phyloP scores from a whole-genome alignment of 2,113 vertebrate species.

The Corydoras sp. region DNA sequence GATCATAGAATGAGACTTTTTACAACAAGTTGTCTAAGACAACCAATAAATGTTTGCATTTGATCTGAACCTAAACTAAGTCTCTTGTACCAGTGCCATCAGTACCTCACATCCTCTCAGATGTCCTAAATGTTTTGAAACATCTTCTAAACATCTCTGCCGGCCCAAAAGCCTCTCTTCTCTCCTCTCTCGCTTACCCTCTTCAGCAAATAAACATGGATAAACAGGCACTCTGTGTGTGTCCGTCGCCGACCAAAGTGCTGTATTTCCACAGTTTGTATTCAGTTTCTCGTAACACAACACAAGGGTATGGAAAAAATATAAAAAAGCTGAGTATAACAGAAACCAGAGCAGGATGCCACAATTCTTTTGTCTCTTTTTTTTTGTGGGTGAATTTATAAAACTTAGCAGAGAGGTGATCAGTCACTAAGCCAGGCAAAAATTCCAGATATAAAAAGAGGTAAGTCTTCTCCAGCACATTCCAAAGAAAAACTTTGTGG shows the following conservation, averaged over 20 bases:
- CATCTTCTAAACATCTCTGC: conserved; percentile 34
- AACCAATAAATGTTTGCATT: not conserved
- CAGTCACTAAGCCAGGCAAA: not conserved
- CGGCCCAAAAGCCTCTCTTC: conserved; percentile 24
- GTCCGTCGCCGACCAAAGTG: conserved; percentile 34
- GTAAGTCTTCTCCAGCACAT: too few species aligned
- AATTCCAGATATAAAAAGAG: conserved; percentile 34
- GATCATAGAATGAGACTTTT: too few species aligned
- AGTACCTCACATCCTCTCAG: conserved; percentile 29
- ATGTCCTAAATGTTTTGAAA: conserved; percentile 48
- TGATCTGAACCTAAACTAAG: conserved; percentile 7
- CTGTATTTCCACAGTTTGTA: conserved; percentile 38
- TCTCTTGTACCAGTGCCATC: conserved; percentile 19
- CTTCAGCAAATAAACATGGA: conserved; percentile 37
- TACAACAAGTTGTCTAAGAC: too few species aligned
- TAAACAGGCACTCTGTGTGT: conserved; percentile 45
- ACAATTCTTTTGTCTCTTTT: conserved; percentile 33
- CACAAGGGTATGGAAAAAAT: conserved; percentile 39
- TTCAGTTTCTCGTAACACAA: conserved; percentile 40
- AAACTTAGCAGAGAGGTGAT: conserved; percentile 36
- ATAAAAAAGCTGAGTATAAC: conserved; percentile 43
- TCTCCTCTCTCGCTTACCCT: conserved; percentile 8
- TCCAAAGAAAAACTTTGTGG: too few species aligned
- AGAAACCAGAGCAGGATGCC: conserved; percentile 43
- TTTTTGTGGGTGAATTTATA: conserved; percentile 35